Base-by-base conservation (phyloP, 2,888 invertebrate genomes). In the Apoderus coryli region DNA sequence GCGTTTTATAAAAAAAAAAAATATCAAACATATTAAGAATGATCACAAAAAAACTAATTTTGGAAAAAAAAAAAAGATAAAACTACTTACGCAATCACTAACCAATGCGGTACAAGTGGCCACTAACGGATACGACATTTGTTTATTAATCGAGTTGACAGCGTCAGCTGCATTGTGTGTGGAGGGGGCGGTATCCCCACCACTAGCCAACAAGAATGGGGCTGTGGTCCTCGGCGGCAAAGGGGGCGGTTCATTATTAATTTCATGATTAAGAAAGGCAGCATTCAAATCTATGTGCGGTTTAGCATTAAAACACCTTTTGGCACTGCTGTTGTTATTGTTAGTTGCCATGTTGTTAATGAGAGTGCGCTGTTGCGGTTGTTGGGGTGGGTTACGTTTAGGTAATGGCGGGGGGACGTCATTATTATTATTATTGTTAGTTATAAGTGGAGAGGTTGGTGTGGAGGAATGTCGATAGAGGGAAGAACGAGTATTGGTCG, bases 121-220 rank as follows among this genome's bases (percentile, higher is more conserved):
- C 42, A 71, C 69, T 40, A 72, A 58, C 37, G 72, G 72, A 41
- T 71, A 72, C 45, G 63, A 68, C 70, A 72, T 66, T 58, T 72
- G 68, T 61, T 71, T 54, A 48, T 67, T 69, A 44, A 72, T 69
- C 35, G 73, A 70, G 56, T 73, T 72, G 48, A 53, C 55, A 44
- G 54, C 63, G 38, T 64, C n/a, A n/a, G n/a, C n/a, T n/a, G n/a
- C n/a, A n/a, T n/a, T n/a, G n/a, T n/a, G n/a, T n/a, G n/a, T n/a
- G 7, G 19, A 19, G 7, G 7, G 7, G 19, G 7, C 19, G 19
- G 6, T n/a, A 6, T 19, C n/a, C 7, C 19, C 19, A n/a, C 19
- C 19, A 6, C 19, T 19, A n/a, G 19, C 7, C 19, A n/a, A 35
- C n/a, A 29, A n/a, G 5, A 35, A 26, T 5, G 24, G 29, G 11